phyloP scores from a whole-genome alignment of 2,888 invertebrate species.

The Caenorhabditis plicata region DNA sequence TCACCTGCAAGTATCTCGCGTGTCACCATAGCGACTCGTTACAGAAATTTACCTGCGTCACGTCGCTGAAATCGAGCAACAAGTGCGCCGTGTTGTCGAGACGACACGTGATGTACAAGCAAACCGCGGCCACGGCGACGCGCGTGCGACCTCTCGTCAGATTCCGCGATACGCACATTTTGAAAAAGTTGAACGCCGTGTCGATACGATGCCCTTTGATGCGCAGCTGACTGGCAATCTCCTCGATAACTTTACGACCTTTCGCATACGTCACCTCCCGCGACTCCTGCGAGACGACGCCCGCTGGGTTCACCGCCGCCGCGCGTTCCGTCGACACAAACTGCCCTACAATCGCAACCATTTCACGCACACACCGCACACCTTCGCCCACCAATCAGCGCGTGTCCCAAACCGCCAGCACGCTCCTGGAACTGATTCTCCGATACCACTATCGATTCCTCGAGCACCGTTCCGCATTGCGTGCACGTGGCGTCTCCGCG shows the following conservation, averaged over 20 bases:
- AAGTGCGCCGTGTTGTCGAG: constrained; percentile 92
- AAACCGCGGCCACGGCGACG: constrained; percentile 86
- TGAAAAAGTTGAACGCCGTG: constrained; percentile 89
- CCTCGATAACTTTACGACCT: constrained; percentile 69
- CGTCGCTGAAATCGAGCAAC: constrained; percentile 93
- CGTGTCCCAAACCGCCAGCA: constrained; percentile 72
- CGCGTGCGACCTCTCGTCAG: constrained; percentile 85
- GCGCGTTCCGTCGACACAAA: constrained; percentile 36
- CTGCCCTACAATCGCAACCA: constrained; percentile 23
- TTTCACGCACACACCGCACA: too few relatives aligned
- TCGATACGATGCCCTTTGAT: constrained; percentile 89
- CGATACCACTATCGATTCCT: constrained; percentile 92
- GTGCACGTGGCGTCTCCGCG: constrained; percentile 88
- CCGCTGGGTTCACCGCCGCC: constrained; percentile 36
- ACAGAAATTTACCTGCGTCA: constrained; percentile 67
- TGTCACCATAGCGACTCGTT: too few relatives aligned
- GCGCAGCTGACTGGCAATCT: constrained; percentile 78
- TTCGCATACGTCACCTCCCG: constrained; percentile 87
- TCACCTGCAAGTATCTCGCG: constrained; percentile 84
- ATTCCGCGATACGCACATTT: constrained; percentile 70
- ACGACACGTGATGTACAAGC: constrained; percentile 93
- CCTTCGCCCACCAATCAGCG: constrained; percentile 68
- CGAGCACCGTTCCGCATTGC: constrained; percentile 90
- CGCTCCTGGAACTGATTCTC: constrained; percentile 91
- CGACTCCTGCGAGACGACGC: constrained; percentile 74